Percentiles rank a stretch among this genome's conserved stretches.
phyloP scores from a whole-genome alignment of 1,140 invertebrate genomes.

The Trypoxylus dichotomus region DNA sequence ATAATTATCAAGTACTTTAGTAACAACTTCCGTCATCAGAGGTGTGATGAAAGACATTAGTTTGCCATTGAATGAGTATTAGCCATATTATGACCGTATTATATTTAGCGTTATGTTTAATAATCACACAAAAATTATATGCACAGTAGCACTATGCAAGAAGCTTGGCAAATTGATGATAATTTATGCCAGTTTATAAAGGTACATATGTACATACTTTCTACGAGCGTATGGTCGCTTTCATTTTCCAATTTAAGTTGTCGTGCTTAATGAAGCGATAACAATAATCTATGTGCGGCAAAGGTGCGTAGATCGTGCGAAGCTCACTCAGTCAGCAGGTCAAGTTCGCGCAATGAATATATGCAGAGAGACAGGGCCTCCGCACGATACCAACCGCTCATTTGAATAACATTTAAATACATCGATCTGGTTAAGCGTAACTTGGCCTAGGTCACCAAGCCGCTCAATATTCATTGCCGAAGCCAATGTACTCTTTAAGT shows the following conservation, averaged over 20 bases:
- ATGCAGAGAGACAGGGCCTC: conserved; percentile 30
- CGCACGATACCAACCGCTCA: conserved; percentile 33
- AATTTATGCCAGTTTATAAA: too few species aligned
- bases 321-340: conserved; percentile 34
- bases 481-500: conserved; percentile 35
- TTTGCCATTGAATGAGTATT: too few species aligned
- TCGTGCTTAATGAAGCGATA: conserved; percentile 24
- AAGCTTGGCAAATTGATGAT: too few species aligned
- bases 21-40: too few species aligned
- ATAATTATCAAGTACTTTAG: too few species aligned
- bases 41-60: too few species aligned
- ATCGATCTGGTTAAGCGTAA: conserved; percentile 34
- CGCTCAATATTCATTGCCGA: conserved; percentile 33
- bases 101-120: too few species aligned
- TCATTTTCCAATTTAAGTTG: not conserved
- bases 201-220: not conserved
- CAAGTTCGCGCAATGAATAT: conserved; percentile 36
- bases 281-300: conserved; percentile 18
- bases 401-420: conserved; percentile 37
- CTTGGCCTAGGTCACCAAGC: conserved; percentile 34
- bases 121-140: too few species aligned
- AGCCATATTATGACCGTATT: too few species aligned
- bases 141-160: too few species aligned
- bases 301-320: conserved; percentile 18
- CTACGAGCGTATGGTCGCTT: not conserved